phyloP scores from a whole-genome alignment of 2,888 invertebrate species.

The Eupithecia dodoneata region DNA sequence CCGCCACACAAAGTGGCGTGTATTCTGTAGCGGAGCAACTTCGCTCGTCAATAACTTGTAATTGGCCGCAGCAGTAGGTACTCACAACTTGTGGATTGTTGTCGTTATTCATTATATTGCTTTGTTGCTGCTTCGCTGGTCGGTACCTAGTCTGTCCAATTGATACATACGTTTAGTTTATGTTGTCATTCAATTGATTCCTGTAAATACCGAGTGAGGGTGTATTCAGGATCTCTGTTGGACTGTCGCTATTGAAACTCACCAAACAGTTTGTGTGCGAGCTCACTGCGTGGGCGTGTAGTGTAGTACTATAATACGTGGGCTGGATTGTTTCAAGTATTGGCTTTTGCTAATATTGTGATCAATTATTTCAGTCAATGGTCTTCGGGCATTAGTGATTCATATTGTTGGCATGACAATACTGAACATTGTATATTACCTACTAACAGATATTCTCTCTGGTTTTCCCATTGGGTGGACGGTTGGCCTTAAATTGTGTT shows the following conservation, averaged over 20 bases:
- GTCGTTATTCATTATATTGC: constrained; percentile 28
- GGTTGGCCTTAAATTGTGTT: neutral
- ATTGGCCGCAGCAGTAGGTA: constrained; percentile 20
- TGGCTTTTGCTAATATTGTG: neutral
- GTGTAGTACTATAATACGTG: neutral
- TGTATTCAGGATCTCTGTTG: neutral
- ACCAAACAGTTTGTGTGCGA: neutral
- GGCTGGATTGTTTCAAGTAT: neutral
- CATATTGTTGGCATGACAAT: neutral
- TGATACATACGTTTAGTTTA: neutral
- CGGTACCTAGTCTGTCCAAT: neutral
- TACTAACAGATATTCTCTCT: too few species aligned
- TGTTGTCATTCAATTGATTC: neutral
- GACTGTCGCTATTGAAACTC: neutral
- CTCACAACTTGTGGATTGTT: constrained; percentile 26
- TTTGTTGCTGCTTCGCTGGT: constrained; percentile 17
- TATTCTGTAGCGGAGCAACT: constrained; percentile 23
- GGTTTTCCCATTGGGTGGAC: neutral
- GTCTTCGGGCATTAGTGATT: neutral
- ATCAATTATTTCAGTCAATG: neutral
- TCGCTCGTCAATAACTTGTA: constrained; percentile 35
- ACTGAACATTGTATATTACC: too few species aligned
- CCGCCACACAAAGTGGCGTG: neutral
- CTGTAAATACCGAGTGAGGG: neutral
- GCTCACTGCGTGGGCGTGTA: neutral